Base-by-base conservation (phyloP, 2,797 vertebrate genomes). In the Mycteria americana region DNA sequence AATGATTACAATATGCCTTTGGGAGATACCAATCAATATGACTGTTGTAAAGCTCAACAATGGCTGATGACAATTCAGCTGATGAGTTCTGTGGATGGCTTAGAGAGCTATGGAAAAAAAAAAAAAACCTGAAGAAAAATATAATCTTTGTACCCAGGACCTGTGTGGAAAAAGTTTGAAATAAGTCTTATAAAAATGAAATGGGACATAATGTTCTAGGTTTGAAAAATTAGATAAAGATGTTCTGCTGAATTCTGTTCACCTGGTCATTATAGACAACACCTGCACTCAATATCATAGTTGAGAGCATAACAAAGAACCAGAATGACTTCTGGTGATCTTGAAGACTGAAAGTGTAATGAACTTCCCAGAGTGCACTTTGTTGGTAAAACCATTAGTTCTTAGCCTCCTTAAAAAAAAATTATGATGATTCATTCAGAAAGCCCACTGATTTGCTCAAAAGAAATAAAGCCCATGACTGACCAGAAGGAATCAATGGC, bases 1-100 rank as follows among this genome's bases (percentile, higher is more conserved):
- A 95, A 92, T 90, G 62, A 96, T 93, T 93, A 90, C 85, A 81
- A 2, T 76, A 68, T 86, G 50, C 92, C 77, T 94, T 86, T 76
- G 88, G 94, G 90, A 92, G 90, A 63, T 65, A 81, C 35, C 73
- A 88, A 81, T 97, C 93, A 88, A 92, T 94, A 81, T 35, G 57
- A 79, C 53, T 57, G 43, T 72, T 85, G 63, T 72, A 54, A 88
- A 84, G 92, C 85, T 78, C 73, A 72, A 25, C 63, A 70, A 3
- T 0, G 0, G 30, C 83, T 79, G 88, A 72, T 64, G 41, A 45
- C 73, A 13, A 74, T 86, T 89, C 79, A 9, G 43, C 62, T 92
- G 43, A 41, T 37, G 62, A 63, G 46, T 64, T 95, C 74, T 94
- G 59, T 43, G 60, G 5, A 35, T 87, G 46, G 53, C 48, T 92